Base-by-base conservation (phyloP, 2,888 invertebrate species). In the Synergus gifuensis region DNA sequence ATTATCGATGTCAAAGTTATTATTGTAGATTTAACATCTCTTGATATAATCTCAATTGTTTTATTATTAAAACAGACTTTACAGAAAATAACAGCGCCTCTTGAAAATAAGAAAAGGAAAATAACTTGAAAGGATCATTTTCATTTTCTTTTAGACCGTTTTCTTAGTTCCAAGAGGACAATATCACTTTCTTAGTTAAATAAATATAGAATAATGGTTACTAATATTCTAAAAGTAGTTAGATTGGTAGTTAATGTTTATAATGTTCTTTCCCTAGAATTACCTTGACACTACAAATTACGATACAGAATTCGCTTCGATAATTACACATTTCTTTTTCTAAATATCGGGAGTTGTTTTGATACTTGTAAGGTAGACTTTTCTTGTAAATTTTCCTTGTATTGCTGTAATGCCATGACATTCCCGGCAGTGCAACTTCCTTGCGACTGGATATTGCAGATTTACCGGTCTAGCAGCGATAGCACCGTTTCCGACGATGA, bases 401-500 rank as follows among this genome's bases (percentile, higher is more conserved):
- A 62, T 12, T 76, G 42, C 44, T 60, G 36, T 60, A 62, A 62
- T 58, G 7, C 42, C 18, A 9, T 11, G 28, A 44, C 18, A 11
- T 44, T 62, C 22, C 28, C 42, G 44, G 44, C 18, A 76, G 76
- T 28, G 44, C 60, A 44, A n/a, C 73, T 49, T 73, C 73, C 73
- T 73, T 73, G 46, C 16, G 49, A 54, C 54, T 73, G n/a, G 49
- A 49, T 8, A 49, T 69, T 49, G 49, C 54, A 49, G 73, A 84
- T 84, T 84, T 84, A 81, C 81, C 82, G 79, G 77, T 78, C 64
- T 76, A 78, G 76, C 49, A 77, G 73, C 82, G 79, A 84, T 76
- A 82, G 79, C 78, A 79, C 79, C 78, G 77, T 83, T 79, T 76
- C 79, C 83, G 81, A 82, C 83, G 83, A 85, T 83, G 84, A 86